Conservation (phyloP, 2,113 vertebrate species). For the Crotalus viridis region DNA sequence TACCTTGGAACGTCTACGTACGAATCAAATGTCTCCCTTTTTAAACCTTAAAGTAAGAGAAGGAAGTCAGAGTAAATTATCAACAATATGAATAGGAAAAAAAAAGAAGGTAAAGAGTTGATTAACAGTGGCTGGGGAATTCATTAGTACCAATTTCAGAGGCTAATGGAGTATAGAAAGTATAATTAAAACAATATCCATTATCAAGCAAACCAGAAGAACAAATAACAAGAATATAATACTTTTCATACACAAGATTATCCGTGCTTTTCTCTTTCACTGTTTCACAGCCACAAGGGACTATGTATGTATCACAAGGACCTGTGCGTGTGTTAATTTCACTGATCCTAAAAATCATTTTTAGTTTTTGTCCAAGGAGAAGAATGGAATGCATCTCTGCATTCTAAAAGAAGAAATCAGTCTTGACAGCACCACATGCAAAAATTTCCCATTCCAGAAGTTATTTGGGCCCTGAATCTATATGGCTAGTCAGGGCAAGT, state of each 20-base stretch:
- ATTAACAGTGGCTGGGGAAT: neutral
- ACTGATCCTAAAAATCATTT: neutral
- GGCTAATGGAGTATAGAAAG: neutral
- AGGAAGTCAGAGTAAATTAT: neutral
- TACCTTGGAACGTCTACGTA: neutral
- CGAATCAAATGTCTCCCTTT: neutral
- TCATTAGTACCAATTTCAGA: constrained; percentile 5
- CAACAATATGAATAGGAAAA: rapidly evolving
- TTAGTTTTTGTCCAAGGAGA: neutral
- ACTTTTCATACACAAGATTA: neutral
- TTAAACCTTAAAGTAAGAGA: neutral
- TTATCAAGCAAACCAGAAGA: neutral
- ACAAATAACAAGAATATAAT: neutral
- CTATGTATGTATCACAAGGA: neutral
- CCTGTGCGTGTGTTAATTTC: neutral
- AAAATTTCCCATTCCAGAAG: neutral
- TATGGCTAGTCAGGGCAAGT: neutral
- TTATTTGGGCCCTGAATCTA: neutral
- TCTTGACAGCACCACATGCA: neutral
- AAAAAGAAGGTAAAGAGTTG: neutral
- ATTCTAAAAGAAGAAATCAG: neutral
- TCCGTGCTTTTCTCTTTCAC: neutral
- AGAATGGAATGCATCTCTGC: neutral
- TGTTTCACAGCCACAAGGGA: neutral
- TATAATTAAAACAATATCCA: neutral